Evolutionary conservation across 2,888 invertebrate genomes (phyloP).

Genomic region (Branchipolynoe longqiensis): DNA sequence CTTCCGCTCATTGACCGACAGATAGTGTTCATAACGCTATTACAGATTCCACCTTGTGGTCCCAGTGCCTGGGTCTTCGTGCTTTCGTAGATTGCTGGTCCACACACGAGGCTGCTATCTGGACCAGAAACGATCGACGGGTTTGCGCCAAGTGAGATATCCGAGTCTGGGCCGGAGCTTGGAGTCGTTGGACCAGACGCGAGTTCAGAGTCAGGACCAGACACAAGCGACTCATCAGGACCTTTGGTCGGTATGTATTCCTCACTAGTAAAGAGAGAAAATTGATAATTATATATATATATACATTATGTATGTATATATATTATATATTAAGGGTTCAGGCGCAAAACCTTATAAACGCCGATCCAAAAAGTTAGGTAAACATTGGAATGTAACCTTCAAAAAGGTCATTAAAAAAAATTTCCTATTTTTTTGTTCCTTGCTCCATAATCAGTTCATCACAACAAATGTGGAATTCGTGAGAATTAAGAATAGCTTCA

Average conservation of each 20-base stretch:
- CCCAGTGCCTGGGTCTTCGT: too few species aligned
- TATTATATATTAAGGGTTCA: too few species aligned
- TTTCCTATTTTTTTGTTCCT: background rate
- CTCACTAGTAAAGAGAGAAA: constrained; percentile 2
- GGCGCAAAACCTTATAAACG: too few species aligned
- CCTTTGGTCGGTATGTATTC: constrained; percentile 3
- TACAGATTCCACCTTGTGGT: background rate
- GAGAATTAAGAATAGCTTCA: too few species aligned
- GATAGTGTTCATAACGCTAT: background rate
- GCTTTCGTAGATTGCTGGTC: background rate
- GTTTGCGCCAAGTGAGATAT: background rate
- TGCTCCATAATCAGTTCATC: too few species aligned
- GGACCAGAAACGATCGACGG: background rate
- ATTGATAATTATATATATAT: background rate
- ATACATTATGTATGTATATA: too few species aligned
- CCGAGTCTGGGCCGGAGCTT: background rate
- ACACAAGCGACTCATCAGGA: constrained; percentile 14
- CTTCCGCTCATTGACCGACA: constrained; percentile 1
- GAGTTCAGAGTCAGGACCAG: background rate
- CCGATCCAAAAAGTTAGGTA: too few species aligned
- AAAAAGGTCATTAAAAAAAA: too few species aligned
- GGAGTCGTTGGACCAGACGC: constrained; percentile 3
- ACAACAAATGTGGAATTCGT: too few species aligned
- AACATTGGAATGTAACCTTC: too few species aligned
- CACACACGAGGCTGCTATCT: background rate